Conservation (phyloP, 2,113 vertebrate species). For the Bos taurus region DNA sequence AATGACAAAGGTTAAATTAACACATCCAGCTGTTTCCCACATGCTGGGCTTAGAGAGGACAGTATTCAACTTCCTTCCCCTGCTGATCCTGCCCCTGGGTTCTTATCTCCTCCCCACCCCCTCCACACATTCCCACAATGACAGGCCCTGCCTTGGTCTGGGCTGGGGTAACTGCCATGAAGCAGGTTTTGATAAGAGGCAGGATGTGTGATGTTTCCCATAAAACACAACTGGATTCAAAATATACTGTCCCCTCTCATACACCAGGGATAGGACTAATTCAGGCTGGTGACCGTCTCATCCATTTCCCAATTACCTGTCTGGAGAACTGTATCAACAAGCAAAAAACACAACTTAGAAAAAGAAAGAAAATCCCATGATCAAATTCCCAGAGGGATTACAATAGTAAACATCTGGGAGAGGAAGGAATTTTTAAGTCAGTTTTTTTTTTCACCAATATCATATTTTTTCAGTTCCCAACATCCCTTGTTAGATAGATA, state of each 20-base stretch:
- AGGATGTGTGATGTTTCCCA: conserved; percentile 41
- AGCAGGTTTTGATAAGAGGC: conserved; percentile 60
- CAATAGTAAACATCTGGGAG: background rate
- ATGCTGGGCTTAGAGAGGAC: conserved; percentile 35
- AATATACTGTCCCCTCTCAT: background rate
- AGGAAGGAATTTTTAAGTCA: background rate
- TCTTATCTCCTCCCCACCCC: conserved; percentile 49
- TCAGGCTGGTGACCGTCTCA: fast-evolving
- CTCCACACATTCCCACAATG: background rate
- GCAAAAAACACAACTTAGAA: background rate
- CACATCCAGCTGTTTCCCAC: conserved; percentile 65
- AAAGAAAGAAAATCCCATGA: background rate
- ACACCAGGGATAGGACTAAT: background rate
- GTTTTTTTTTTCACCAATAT: background rate
- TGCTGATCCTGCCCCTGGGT: background rate
- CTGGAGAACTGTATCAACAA: background rate
- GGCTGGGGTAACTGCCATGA: background rate
- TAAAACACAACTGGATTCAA: conserved; percentile 1
- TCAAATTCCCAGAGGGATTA: background rate
- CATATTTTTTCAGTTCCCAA: background rate
- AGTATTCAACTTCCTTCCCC: conserved; percentile 56
- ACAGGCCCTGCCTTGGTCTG: conserved; percentile 29
- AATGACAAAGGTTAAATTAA: conserved; percentile 61
- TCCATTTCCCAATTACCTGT: background rate
- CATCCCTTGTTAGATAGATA: background rate